Percentiles rank a stretch among this genome's conserved stretches.
phyloP scores from a whole-genome alignment of 2,888 invertebrate species.

The Panopea generosa region DNA sequence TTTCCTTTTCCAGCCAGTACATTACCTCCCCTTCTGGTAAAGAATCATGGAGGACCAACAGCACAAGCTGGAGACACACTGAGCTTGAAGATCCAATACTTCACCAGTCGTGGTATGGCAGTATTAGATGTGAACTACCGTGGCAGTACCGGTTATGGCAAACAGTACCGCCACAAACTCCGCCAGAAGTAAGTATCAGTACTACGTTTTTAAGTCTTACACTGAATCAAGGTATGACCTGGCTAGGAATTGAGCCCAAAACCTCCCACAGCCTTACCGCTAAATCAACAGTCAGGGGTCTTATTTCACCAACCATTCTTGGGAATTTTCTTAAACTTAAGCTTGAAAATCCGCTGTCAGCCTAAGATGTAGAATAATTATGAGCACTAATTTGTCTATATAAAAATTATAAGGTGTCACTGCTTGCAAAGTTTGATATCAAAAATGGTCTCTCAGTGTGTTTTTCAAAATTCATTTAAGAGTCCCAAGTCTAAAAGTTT shows the following conservation, averaged over 20 bases:
- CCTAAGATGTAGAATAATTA: too few relatives aligned
- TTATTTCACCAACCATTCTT: too few relatives aligned
- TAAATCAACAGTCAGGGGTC: too few relatives aligned
- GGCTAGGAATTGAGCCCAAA: background rate
- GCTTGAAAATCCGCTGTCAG: too few relatives aligned
- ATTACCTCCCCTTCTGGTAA: slow-evolving; percentile 84
- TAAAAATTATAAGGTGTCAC: too few relatives aligned
- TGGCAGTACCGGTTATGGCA: slow-evolving; percentile 85
- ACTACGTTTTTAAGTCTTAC: background rate
- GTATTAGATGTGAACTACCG: slow-evolving; percentile 86
- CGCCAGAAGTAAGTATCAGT: slow-evolving; percentile 70
- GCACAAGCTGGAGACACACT: slow-evolving; percentile 74
- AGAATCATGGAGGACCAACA: slow-evolving; percentile 86
- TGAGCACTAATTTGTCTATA: too few relatives aligned
- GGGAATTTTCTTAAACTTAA: too few relatives aligned
- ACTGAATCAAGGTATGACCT: background rate
- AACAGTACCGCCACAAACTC: slow-evolving; percentile 82
- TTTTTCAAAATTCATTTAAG: too few relatives aligned
- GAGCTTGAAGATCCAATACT: slow-evolving; percentile 84
- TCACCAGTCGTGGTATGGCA: slow-evolving; percentile 85
- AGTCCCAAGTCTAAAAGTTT: too few relatives aligned
- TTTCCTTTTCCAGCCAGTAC: slow-evolving; percentile 48
- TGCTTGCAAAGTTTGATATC: too few relatives aligned
- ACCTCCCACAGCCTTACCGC: too few relatives aligned
- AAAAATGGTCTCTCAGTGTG: too few relatives aligned